Percentiles rank a stretch among this genome's conserved stretches.
These are phyloP conservation scores for Piscicola geometra DNA, from an alignment of 2,888 invertebrate species.

Conservation along the genomic window DNA sequence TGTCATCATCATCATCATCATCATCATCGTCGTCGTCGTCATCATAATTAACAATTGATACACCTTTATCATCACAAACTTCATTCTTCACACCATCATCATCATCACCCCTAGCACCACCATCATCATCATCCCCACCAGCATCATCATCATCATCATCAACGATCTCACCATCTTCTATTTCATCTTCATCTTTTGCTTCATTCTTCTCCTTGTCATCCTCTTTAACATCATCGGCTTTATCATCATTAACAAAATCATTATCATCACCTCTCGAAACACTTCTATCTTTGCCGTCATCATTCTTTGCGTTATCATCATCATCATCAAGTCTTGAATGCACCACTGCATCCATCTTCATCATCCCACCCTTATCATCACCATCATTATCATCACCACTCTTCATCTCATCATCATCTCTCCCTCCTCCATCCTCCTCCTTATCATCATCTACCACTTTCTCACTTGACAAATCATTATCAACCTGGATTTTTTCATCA, in stretches of 20 bases:
- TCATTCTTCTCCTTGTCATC: conserved; percentile 2
- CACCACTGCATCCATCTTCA: neutral
- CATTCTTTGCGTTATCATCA: neutral
- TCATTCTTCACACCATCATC: conserved; percentile 7
- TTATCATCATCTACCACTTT: too few species aligned
- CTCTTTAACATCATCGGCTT: too few species aligned
- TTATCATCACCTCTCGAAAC: too few species aligned
- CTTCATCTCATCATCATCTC: neutral
- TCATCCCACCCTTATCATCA: neutral
- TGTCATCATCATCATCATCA: conserved; percentile 22
- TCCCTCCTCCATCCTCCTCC: too few species aligned
- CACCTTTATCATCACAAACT: neutral
- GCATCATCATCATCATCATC: neutral
- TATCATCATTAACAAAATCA: too few species aligned
- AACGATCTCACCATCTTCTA: neutral
- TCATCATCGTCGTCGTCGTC: conserved; percentile 19
- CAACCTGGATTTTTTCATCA: too few species aligned
- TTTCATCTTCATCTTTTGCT: neutral
- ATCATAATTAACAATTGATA: neutral
- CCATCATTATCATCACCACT: neutral
- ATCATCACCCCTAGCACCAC: neutral
- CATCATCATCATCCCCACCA: neutral
- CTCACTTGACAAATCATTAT: too few species aligned
- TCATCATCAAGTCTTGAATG: neutral
- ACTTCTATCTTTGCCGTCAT: conserved; percentile 4